Conservation (phyloP, 2,797 vertebrate species). For the Alectoris magna region DNA sequence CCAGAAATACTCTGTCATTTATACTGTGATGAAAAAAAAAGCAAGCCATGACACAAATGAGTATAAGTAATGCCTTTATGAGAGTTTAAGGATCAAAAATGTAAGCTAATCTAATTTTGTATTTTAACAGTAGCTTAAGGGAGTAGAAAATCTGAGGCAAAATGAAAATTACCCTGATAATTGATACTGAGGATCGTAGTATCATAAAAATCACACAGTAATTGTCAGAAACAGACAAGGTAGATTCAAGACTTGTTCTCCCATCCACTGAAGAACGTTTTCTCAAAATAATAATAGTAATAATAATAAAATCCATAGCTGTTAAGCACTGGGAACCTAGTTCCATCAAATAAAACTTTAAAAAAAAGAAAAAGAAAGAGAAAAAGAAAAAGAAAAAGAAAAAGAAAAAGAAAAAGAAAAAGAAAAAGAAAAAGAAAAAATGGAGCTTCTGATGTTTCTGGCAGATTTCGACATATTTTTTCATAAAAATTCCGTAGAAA, state of each 20-base stretch:
- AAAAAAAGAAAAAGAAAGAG: too few species aligned
- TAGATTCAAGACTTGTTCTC: neutral
- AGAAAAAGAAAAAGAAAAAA: too few species aligned
- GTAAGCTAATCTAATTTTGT: neutral
- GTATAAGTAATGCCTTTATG: neutral
- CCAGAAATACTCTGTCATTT: neutral
- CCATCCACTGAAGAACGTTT: neutral
- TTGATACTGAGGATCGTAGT: too few species aligned
- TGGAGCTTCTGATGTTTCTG: neutral
- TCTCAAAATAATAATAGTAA: neutral
- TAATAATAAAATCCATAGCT: neutral
- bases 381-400: too few species aligned
- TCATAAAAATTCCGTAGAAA: neutral
- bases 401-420: too few species aligned
- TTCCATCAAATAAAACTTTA: too few species aligned
- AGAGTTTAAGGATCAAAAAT: neutral
- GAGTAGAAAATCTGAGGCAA: neutral
- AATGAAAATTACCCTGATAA: neutral
- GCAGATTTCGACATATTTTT: neutral
- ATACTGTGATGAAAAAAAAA: neutral
- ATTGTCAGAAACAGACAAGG: neutral
- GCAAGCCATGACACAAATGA: accelerated
- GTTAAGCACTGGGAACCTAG: too few species aligned
- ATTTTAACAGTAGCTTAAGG: neutral
- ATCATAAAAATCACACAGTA: neutral